Conservation (phyloP, 2,888 invertebrate genomes). For the Micropterix aruncella region DNA sequence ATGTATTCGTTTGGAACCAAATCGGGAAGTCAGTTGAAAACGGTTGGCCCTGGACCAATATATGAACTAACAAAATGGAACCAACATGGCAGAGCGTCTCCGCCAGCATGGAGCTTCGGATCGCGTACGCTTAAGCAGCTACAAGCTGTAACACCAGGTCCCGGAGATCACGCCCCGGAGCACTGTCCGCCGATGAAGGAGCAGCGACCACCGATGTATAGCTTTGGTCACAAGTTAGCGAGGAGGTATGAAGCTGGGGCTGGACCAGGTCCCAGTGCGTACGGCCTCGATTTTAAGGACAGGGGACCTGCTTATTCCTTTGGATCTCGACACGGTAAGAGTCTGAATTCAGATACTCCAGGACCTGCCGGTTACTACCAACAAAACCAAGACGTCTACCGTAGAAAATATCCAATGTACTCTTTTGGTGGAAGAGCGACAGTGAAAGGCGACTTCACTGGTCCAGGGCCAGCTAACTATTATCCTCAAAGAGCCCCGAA, state of each 20-base stretch:
- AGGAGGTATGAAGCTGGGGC: no score
- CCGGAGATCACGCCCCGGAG: slow-evolving; percentile 21
- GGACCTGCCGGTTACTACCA: slow-evolving; percentile 20
- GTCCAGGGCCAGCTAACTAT: background rate
- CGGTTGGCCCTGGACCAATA: slow-evolving; percentile 9
- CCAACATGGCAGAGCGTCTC: background rate
- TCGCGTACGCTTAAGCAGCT: background rate
- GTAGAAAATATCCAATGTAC: background rate
- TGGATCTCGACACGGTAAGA: slow-evolving; percentile 14
- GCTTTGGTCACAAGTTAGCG: slow-evolving; percentile 26
- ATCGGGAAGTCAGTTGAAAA: no score
- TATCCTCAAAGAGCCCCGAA: background rate
- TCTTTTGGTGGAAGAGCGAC: background rate
- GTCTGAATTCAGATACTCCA: slow-evolving; percentile 16
- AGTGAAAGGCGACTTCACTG: background rate
- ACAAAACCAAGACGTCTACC: background rate
- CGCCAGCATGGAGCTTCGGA: background rate
- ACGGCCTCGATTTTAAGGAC: slow-evolving; percentile 13
- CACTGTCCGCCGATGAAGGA: slow-evolving; percentile 10
- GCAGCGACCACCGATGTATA: slow-evolving; percentile 28
- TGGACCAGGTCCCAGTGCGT: slow-evolving; percentile 20
- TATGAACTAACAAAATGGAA: background rate
- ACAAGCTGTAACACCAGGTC: no score
- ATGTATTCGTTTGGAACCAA: background rate
- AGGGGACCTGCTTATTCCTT: slow-evolving; percentile 10